phyloP scores from a whole-genome alignment of 1,140 invertebrate genomes.

The Heliconius hermathena region DNA sequence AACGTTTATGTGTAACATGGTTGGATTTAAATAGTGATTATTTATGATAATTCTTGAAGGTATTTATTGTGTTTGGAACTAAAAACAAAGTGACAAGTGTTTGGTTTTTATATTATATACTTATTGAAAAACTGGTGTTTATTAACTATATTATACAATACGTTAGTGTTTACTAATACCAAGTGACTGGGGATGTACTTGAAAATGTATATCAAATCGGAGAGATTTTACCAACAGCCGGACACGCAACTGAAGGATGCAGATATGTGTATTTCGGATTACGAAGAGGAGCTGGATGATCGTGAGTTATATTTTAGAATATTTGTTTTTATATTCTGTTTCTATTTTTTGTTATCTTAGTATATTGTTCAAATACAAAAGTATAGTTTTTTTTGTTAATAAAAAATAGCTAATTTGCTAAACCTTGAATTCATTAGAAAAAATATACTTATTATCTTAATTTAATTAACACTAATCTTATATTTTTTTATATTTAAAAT shows the following conservation, averaged over 20 bases:
- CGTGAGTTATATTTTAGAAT: constrained; percentile 53
- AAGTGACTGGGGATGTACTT: constrained; percentile 63
- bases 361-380: too few relatives aligned
- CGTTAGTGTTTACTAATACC: constrained; percentile 7
- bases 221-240: constrained; percentile 69
- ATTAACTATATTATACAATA: neutral
- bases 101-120: neutral
- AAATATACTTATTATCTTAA: too few relatives aligned
- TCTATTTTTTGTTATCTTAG: too few relatives aligned
- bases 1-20: neutral
- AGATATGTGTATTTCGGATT: constrained; percentile 64
- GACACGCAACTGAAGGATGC: constrained; percentile 64
- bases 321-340: too few relatives aligned
- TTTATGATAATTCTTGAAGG: neutral
- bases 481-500: too few relatives aligned
- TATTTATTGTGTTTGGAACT: constrained; percentile 8
- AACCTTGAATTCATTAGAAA: too few relatives aligned
- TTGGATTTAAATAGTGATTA: constrained; percentile 10
- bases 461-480: too few relatives aligned
- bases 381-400: too few relatives aligned
- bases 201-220: constrained; percentile 75
- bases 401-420: too few relatives aligned
- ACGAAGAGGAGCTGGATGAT: constrained; percentile 67
- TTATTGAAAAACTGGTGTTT: constrained; percentile 22
- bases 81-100: constrained; percentile 26